A percentile compares a stretch with the other conserved stretches of the same genome.
Conservation (phyloP, 2,888 invertebrate species). For the Sminthurinus aureus region DNA sequence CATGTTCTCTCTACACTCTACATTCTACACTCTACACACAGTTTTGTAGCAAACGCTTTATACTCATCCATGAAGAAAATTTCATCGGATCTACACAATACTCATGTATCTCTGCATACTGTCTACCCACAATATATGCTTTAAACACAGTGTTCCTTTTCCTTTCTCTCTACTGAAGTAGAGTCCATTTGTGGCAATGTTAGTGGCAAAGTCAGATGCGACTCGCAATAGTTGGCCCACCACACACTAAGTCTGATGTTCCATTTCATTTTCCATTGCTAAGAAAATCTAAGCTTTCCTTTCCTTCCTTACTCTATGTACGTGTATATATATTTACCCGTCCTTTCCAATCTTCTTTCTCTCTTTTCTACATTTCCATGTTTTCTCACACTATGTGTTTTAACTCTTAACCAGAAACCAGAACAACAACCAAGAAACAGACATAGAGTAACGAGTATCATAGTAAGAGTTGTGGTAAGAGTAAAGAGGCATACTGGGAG, state of each 20-base stretch:
- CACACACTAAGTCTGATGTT: constrained; percentile 5
- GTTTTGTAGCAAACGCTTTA: neutral
- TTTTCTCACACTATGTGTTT: neutral
- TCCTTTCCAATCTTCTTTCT: constrained; percentile 24
- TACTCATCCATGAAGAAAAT: constrained; percentile 4
- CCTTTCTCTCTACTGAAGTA: neutral
- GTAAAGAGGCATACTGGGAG: neutral
- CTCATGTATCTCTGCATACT: neutral
- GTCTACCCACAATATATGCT: neutral
- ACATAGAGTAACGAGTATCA: no score
- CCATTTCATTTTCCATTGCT: constrained; percentile 30
- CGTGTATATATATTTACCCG: neutral
- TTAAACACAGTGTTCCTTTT: neutral
- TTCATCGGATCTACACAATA: neutral
- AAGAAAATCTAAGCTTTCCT: constrained; percentile 23
- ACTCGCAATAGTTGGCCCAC: neutral
- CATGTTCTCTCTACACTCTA: no score
- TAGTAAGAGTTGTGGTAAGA: no score
- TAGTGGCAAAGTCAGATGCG: constrained; percentile 27
- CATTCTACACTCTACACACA: no score
- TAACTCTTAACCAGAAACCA: neutral
- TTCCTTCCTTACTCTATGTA: neutral
- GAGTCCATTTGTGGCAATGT: constrained; percentile 19
- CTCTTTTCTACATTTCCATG: neutral
- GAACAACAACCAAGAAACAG: neutral